Base-by-base conservation (phyloP, 2,888 invertebrate genomes). In the Latrodectus elegans region DNA sequence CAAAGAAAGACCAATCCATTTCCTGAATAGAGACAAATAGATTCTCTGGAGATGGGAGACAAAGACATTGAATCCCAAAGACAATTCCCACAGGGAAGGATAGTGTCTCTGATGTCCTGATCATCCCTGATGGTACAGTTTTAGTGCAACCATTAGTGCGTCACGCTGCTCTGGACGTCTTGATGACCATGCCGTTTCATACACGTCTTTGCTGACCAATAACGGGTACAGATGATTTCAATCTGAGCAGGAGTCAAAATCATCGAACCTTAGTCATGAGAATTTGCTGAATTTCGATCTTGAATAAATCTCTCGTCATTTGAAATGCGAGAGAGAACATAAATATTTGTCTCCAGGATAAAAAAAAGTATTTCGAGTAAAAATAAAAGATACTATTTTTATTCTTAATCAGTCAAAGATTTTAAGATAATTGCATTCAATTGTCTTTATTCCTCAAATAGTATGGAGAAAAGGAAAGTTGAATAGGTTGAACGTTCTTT, bases 161-260 rank as follows among this genome's bases (percentile, higher is more conserved):
- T 68, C 75, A 82, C 60, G 82, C 73, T 75, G 55, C 67, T 38
- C 26, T 82, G 82, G 51, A 52, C 51, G 74, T 38, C 55, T 64
- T 80, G 80, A 80, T 71, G 71, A 64, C 76, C 64, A 55, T 38
- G 72, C 64, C 71, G 72, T 80, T 60, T 71, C 71, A 52, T 49
- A 60, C 38, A 51, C 72, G 49, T 49, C 51, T 38, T 72, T 80
- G 80, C 80, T 72, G 72, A 80, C 72, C 80, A 72, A 80, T 80
- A 80, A 80, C 72, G 64, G 72, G n/a, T 17, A 64, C 71, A 76
- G 26, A 60, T 65, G 76, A 76, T 76, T 65, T 60, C 76, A 60
- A 65, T 76, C 76, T 51, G 17, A 49, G 38, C 60, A 14, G 60
- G 60, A n/a, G 60, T 60, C 60, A n/a, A 60, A 60, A 60, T 15